Percentiles rank a stretch among this genome's conserved stretches.
phyloP scores from a whole-genome alignment of 2,888 invertebrate species.

The Aphidius colemani region DNA sequence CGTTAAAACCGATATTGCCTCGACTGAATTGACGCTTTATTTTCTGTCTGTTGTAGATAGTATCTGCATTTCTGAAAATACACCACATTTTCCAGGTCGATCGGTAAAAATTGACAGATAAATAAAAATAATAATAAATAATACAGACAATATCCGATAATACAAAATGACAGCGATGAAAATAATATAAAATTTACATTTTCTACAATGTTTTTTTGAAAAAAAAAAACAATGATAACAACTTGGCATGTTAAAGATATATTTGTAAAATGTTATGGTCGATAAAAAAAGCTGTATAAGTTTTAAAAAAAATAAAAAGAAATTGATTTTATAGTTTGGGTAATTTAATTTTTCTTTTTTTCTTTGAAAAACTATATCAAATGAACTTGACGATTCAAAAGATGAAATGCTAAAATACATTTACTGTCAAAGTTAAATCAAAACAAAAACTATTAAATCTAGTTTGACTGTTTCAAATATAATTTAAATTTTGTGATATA shows the following conservation, averaged over 20 bases:
- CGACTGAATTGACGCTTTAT: constrained; percentile 11
- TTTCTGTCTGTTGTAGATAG: background rate
- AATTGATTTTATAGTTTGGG: background rate
- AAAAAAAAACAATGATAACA: background rate
- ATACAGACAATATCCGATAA: constrained; percentile 6
- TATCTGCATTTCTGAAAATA: background rate
- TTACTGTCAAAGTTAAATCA: no score
- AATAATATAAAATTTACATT: background rate
- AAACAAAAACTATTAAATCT: no score
- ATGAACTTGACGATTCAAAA: no score
- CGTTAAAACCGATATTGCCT: constrained; percentile 12
- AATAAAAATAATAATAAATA: background rate
- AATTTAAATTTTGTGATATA: no score
- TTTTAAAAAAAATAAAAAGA: background rate
- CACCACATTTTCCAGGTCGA: constrained; percentile 8
- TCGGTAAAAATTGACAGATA: constrained; percentile 14
- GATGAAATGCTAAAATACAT: no score
- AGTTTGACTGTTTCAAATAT: no score
- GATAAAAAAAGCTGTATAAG: background rate
- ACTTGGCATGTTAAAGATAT: background rate
- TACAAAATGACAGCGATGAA: background rate
- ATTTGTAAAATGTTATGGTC: background rate
- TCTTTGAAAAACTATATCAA: background rate
- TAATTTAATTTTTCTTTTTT: background rate
- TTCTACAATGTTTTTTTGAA: background rate